Percentiles rank a stretch among this genome's conserved stretches.
Conservation (phyloP, 92 coral and sea anemone species). For the Epizoanthus rinbou region DNA sequence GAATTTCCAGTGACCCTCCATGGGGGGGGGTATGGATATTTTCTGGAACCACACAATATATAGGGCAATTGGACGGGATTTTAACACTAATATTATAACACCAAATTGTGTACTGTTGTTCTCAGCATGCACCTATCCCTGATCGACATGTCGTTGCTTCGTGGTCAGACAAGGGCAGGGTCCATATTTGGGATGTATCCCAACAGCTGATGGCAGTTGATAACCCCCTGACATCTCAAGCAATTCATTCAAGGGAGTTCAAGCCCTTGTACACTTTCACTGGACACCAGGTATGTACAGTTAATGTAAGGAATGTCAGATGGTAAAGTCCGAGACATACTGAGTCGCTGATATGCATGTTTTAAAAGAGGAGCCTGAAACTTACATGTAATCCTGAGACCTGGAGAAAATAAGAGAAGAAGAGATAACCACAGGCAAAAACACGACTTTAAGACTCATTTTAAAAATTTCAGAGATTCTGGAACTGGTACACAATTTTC, state of each 20-base stretch:
- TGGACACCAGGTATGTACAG: slow-evolving; percentile 73
- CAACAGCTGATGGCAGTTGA: slow-evolving; percentile 79
- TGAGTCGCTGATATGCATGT: too few species aligned
- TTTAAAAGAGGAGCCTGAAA: too few species aligned
- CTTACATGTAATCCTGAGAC: too few species aligned
- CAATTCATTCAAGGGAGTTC: slow-evolving; percentile 52
- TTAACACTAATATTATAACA: neutral
- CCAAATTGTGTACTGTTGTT: neutral
- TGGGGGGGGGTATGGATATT: neutral
- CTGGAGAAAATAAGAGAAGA: too few species aligned
- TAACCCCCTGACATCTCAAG: slow-evolving; percentile 64
- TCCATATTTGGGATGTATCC: slow-evolving; percentile 90
- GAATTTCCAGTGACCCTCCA: too few species aligned
- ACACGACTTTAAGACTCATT: too few species aligned
- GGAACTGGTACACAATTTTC: too few species aligned
- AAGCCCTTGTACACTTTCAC: slow-evolving; percentile 75
- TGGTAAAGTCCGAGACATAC: neutral
- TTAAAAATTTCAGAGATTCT: too few species aligned
- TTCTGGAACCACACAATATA: too few species aligned
- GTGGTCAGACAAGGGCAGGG: slow-evolving; percentile 94
- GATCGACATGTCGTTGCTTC: slow-evolving; percentile 87
- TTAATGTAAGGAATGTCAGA: neutral
- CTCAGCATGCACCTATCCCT: slow-evolving; percentile 81
- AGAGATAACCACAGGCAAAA: too few species aligned
- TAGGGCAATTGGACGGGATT: neutral